Conservation (phyloP, 2,113 vertebrate species). For the Pygoscelis adeliae region DNA sequence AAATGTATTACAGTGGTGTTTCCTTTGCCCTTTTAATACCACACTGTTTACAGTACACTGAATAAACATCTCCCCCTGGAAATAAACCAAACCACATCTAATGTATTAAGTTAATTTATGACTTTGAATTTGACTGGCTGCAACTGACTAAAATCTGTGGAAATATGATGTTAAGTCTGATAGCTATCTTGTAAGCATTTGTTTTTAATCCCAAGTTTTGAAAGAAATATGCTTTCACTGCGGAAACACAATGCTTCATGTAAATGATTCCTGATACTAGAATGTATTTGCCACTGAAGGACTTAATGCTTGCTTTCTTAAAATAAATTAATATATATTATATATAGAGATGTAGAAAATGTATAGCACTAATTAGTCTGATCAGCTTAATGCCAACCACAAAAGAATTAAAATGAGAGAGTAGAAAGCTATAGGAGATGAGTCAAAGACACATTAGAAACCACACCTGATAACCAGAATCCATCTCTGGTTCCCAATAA, state of each 20-base stretch:
- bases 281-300: neutral
- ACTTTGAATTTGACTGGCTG: neutral
- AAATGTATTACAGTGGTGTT: neutral
- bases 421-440: neutral
- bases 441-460: neutral
- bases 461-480: neutral
- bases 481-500: neutral
- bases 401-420: neutral
- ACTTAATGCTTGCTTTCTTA: neutral
- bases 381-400: neutral
- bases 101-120: neutral
- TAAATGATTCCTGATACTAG: neutral
- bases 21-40: neutral
- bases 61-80: neutral
- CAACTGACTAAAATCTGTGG: neutral
- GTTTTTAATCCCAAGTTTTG: neutral
- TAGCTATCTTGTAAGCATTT: neutral
- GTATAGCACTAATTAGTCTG: neutral
- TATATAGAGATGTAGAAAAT: neutral
- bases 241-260: neutral
- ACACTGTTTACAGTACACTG: neutral
- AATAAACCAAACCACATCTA: conserved; percentile 4
- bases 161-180: neutral
- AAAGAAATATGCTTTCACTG: neutral
- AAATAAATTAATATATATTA: neutral